phyloP scores from a whole-genome alignment of 2,113 vertebrate species.

The Entomyzon cyanotis region DNA sequence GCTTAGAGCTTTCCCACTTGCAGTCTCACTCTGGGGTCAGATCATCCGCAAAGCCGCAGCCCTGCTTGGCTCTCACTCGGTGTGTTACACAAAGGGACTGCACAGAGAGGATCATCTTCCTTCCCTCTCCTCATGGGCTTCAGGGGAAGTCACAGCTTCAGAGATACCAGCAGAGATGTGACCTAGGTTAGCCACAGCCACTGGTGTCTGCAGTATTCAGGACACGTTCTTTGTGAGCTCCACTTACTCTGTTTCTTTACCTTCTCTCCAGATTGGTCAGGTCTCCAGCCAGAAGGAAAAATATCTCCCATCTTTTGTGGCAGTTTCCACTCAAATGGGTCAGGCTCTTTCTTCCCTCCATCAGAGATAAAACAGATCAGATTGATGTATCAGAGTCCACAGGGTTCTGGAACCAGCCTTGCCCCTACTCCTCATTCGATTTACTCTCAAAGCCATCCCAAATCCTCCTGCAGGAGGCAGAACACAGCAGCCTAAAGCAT shows the following conservation, averaged over 20 bases:
- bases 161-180: not conserved
- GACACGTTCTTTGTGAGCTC: not conserved
- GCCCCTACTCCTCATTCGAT: not conserved
- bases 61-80: not conserved
- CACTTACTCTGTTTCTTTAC: not conserved
- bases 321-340: not conserved
- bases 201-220: fast-evolving
- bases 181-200: not conserved
- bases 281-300: not conserved
- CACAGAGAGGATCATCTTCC: not conserved
- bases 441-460: not conserved
- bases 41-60: fast-evolving
- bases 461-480: not conserved
- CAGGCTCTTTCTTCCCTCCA: not conserved
- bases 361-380: not conserved
- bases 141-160: not conserved
- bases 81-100: not conserved
- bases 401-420: not conserved
- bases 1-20: not conserved
- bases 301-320: not conserved
- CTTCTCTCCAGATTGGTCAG: not conserved
- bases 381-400: not conserved
- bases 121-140: not conserved
- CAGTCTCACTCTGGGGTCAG: not conserved
- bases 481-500: not conserved